These are phyloP conservation scores for Onychostoma macrolepis DNA, from an alignment of 2,113 vertebrate species.

Conservation along the genomic window DNA sequence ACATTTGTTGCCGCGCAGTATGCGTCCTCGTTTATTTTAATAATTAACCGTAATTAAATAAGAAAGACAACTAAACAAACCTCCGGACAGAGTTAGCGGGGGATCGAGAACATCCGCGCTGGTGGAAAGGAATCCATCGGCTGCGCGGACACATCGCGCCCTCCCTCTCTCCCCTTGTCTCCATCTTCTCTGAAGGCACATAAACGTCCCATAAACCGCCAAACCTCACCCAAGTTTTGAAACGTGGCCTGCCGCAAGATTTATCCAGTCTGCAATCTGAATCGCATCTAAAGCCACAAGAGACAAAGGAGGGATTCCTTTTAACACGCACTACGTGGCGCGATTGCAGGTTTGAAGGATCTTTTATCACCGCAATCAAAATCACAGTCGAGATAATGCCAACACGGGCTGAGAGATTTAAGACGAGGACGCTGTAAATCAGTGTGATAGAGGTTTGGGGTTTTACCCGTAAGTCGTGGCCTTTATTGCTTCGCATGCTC, in stretches of 20 bases:
- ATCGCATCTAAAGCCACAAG: constrained; percentile 21
- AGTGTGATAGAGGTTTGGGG: not conserved
- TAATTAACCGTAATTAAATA: constrained; percentile 67
- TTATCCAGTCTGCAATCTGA: constrained; percentile 39
- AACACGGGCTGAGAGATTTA: not conserved
- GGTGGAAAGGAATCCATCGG: not conserved
- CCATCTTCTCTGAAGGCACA: not conserved
- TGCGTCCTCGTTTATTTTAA: constrained; percentile 61
- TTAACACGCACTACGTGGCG: constrained; percentile 16
- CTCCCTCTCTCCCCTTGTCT: constrained; percentile 1
- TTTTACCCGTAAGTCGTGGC: constrained; percentile 8
- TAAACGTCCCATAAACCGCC: constrained; percentile 12
- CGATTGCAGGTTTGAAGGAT: not conserved
- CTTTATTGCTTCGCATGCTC: not conserved
- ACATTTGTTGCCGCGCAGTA: constrained; percentile 56
- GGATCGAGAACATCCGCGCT: not conserved
- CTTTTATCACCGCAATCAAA: not conserved
- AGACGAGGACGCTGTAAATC: not conserved
- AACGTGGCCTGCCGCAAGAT: constrained; percentile 38
- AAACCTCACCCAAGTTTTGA: constrained; percentile 26
- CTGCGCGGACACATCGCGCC: not conserved
- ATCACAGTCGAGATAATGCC: not conserved
- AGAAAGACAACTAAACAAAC: constrained; percentile 29
- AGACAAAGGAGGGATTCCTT: constrained; percentile 59
- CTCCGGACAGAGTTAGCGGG: constrained; percentile 14